Conservation (phyloP, 1,140 invertebrate species). For the Neuroterus valhalla region DNA sequence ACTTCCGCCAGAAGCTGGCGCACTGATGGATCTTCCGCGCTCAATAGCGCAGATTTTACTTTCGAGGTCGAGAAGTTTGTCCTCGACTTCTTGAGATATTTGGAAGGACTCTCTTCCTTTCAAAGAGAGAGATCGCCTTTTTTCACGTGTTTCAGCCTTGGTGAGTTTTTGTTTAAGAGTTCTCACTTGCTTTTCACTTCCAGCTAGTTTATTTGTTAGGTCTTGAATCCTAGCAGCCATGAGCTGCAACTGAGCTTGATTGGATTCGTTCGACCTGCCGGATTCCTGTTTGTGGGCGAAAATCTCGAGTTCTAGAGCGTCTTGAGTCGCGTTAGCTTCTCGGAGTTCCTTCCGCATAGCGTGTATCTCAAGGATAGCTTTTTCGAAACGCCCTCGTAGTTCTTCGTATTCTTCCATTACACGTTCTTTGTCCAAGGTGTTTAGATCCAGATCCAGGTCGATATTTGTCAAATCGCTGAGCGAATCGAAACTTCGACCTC, state of each 20-base stretch:
- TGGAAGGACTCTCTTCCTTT: conserved; percentile 87
- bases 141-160: conserved; percentile 85
- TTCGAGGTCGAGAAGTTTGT: conserved; percentile 87
- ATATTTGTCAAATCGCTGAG: conserved; percentile 88
- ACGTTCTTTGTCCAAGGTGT: conserved; percentile 82
- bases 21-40: conserved; percentile 61
- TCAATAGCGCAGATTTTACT: conserved; percentile 83
- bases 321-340: conserved; percentile 86
- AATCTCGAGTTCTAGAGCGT: conserved; percentile 85
- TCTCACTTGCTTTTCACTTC: conserved; percentile 88
- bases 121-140: conserved; percentile 86
- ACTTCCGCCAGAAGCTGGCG: conserved; percentile 62
- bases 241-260: conserved; percentile 83
- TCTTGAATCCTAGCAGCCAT: conserved; percentile 91
- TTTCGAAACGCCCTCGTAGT: conserved; percentile 84
- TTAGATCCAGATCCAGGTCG: conserved; percentile 84
- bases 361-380: conserved; percentile 87
- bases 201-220: conserved; percentile 85
- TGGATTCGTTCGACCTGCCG: conserved; percentile 80
- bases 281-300: conserved; percentile 84
- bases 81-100: conserved; percentile 87
- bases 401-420: conserved; percentile 88
- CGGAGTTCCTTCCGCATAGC: conserved; percentile 87
- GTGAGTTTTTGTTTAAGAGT: conserved; percentile 86
- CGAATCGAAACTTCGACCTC: conserved; percentile 83